phyloP scores from a whole-genome alignment of 2,113 vertebrate species.

The Malurus alboscapulatus region DNA sequence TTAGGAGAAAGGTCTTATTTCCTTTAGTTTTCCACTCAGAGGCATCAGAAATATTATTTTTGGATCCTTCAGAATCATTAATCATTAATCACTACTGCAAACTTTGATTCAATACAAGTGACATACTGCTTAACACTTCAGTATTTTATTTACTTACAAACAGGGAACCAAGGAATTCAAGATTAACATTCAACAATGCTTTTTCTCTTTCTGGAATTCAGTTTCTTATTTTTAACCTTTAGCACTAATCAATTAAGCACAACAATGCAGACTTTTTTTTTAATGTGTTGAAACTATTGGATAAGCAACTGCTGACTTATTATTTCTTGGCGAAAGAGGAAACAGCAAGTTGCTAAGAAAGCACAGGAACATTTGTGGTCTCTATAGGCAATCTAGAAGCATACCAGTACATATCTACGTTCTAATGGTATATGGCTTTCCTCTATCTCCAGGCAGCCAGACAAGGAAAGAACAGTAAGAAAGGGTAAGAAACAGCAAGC shows the following conservation, averaged over 20 bases:
- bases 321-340: not conserved
- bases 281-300: not conserved
- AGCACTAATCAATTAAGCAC: not conserved
- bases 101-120: not conserved
- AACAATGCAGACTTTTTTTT: not conserved
- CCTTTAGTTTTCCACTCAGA: not conserved
- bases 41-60: not conserved
- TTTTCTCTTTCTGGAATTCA: not conserved
- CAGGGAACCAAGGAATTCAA: not conserved
- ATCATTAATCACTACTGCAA: not conserved
- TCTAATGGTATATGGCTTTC: not conserved
- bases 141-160: not conserved
- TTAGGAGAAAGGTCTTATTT: not conserved
- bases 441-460: not conserved
- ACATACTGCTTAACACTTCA: not conserved
- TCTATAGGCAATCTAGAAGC: not conserved
- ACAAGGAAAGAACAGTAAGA: not conserved
- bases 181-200: rapidly evolving
- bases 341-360: not conserved
- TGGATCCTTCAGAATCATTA: not conserved
- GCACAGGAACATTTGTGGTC: not conserved
- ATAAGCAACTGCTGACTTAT: not conserved
- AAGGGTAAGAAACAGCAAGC: not conserved
- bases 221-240: not conserved
- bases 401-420: not conserved